Conservation (phyloP, 2,888 invertebrate species). For the Globia sparganii region DNA sequence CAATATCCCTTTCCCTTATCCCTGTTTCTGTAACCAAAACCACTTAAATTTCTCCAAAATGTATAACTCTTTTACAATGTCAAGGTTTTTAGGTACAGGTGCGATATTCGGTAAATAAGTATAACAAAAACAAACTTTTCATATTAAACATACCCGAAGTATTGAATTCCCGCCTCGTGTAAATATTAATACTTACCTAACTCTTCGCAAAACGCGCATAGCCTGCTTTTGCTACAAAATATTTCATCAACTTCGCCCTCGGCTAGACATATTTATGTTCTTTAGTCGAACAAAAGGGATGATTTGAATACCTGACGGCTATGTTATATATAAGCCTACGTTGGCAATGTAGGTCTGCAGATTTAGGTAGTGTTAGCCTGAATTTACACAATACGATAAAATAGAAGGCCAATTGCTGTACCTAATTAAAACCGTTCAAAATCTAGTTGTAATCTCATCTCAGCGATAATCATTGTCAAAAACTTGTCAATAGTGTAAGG, state of each 20-base stretch:
- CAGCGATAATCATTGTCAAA: no score
- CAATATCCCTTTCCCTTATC: background rate
- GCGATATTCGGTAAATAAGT: background rate
- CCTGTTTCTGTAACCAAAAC: background rate
- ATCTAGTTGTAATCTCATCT: background rate
- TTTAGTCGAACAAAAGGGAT: slow-evolving; percentile 46
- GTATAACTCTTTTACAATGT: background rate
- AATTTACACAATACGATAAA: slow-evolving; percentile 16
- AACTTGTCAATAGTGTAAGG: no score
- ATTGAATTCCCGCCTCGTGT: slow-evolving; percentile 6
- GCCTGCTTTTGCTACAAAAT: slow-evolving; percentile 40
- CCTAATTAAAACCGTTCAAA: background rate
- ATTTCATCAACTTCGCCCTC: slow-evolving; percentile 42
- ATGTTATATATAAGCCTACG: slow-evolving; percentile 6
- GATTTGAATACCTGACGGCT: slow-evolving; percentile 52
- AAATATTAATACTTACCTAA: slow-evolving; percentile 33
- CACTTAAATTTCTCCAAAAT: background rate
- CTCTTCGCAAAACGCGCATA: slow-evolving; percentile 28
- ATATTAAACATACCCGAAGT: slow-evolving; percentile 5
- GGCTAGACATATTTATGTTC: slow-evolving; percentile 1
- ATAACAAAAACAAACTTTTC: slow-evolving; percentile 4
- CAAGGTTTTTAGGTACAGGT: background rate
- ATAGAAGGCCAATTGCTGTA: background rate
- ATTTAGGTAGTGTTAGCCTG: background rate
- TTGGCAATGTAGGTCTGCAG: slow-evolving; percentile 12